Evolutionary conservation across 2,113 vertebrate species (phyloP), one percentile per base, ranked within the genome.

Genomic region (Gnathonemus echidnorhynchus): DNA sequence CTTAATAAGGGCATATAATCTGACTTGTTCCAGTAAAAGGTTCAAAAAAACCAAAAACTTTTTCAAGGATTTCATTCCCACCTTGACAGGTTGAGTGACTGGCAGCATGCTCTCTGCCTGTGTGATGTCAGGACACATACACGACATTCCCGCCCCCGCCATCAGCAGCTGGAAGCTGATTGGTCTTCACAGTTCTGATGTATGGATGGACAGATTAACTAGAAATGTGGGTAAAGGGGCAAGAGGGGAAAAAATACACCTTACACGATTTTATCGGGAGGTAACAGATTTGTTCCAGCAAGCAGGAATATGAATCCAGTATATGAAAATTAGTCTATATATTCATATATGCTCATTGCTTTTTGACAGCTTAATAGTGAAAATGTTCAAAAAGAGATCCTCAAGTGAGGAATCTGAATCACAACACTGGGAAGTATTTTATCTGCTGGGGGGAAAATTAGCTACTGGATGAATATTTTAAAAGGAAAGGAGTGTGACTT

Each of bases 401-500:
- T 89, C 3, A 89, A 31, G 27, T 87, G 27, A 87, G 45, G 58
- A 70, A 70, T 74, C 13, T 45, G 77, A 48, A 70, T 77, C 53
- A 39, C 9, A 21, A 87, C 48, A 88, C n/a, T 42, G 46, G 85
- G n/a, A 62, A n/a, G 42, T 48, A 13, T 31, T 74, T 87, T 50
- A 90, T 52, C 77, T 45, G 89, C 7, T 53, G n/a, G 35, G 19
- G 31, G 31, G 17, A 8, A 35, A 87, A 90, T 87, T 74, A 90
- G 27, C 52, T 86, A 42, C 46, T 45, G 66, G 77, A 52, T 88
- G 88, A 88, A 87, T 49, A 88, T n/a, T n/a, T 87, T 62, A 70
- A 52, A 13, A 86, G 83, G 19, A 62, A 66, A 42, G 27, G 62
- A 45, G 24, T 66, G 58, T 45, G 39, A 42, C 31, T 31, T 48